phyloP scores from a whole-genome alignment of 2,888 invertebrate species.

The Zygothrica quintamaculata region DNA sequence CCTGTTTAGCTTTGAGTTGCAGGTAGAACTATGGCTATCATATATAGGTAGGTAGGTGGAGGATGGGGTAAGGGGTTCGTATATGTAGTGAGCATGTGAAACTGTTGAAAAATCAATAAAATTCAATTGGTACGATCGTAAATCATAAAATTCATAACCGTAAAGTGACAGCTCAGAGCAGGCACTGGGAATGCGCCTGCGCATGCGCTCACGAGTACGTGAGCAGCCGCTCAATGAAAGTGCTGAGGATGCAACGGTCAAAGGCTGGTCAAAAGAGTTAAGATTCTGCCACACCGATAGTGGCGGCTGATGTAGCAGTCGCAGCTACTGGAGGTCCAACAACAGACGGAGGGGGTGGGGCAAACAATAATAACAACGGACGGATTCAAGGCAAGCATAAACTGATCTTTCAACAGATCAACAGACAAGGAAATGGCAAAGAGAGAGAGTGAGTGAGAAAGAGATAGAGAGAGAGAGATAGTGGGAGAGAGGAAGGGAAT shows the following conservation, averaged over 20 bases:
- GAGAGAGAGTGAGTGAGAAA: too few species aligned
- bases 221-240: slow-evolving; percentile 68
- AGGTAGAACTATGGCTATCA: too few species aligned
- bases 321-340: slow-evolving; percentile 57
- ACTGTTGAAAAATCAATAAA: slow-evolving; percentile 82
- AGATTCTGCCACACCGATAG: slow-evolving; percentile 65
- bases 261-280: slow-evolving; percentile 17
- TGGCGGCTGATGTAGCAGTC: slow-evolving; percentile 50
- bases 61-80: slow-evolving; percentile 40
- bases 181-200: slow-evolving; percentile 70
- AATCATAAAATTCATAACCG: slow-evolving; percentile 84
- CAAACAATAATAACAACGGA: slow-evolving; percentile 11
- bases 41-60: slow-evolving; percentile 10
- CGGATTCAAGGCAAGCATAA: slow-evolving; percentile 18
- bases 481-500: slow-evolving; percentile 13
- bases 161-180: slow-evolving; percentile 78
- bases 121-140: slow-evolving; percentile 80
- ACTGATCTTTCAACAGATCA: background rate
- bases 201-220: slow-evolving; percentile 71
- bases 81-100: slow-evolving; percentile 48
- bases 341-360: slow-evolving; percentile 14
- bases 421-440: slow-evolving; percentile 9
- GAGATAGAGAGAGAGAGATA: slow-evolving; percentile 24
- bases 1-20: too few species aligned
- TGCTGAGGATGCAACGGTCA: slow-evolving; percentile 9